Evolutionary conservation across 2,113 vertebrate genomes (phyloP).

Genomic region (Piaya cayana): DNA sequence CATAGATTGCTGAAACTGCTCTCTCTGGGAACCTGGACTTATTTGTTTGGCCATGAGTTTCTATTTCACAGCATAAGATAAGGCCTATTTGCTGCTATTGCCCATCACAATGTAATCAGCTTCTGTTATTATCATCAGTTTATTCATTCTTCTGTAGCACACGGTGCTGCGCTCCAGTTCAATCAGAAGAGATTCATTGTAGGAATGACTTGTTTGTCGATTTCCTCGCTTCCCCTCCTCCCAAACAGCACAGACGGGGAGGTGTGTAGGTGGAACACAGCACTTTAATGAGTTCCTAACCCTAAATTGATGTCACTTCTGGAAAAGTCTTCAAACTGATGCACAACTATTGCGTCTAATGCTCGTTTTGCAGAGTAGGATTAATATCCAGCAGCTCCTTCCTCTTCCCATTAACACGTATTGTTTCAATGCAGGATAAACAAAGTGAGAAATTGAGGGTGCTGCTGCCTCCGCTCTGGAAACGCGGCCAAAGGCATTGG

Average conservation of each 20-base stretch:
- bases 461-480: neutral
- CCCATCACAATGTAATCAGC: slow-evolving; percentile 65
- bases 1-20: slow-evolving; percentile 21
- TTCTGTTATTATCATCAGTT: slow-evolving; percentile 41
- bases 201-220: slow-evolving; percentile 35
- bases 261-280: neutral
- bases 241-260: neutral
- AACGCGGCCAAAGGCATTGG: neutral
- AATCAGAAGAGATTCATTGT: slow-evolving; percentile 10
- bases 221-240: neutral
- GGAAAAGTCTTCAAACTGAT: neutral
- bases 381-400: neutral
- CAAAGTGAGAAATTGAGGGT: neutral
- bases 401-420: neutral
- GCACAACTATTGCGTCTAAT: neutral
- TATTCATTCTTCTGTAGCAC: slow-evolving; percentile 52
- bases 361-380: neutral
- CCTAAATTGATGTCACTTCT: neutral
- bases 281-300: neutral
- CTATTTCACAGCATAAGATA: slow-evolving; percentile 52
- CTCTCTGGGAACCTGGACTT: slow-evolving; percentile 31
- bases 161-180: slow-evolving; percentile 1
- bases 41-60: slow-evolving; percentile 55
- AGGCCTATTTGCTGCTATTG: slow-evolving; percentile 60
- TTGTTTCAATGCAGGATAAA: neutral